These are phyloP conservation scores for Drosophila nasuta DNA, from an alignment of 1,140 invertebrate genomes.

Conservation along the genomic window DNA sequence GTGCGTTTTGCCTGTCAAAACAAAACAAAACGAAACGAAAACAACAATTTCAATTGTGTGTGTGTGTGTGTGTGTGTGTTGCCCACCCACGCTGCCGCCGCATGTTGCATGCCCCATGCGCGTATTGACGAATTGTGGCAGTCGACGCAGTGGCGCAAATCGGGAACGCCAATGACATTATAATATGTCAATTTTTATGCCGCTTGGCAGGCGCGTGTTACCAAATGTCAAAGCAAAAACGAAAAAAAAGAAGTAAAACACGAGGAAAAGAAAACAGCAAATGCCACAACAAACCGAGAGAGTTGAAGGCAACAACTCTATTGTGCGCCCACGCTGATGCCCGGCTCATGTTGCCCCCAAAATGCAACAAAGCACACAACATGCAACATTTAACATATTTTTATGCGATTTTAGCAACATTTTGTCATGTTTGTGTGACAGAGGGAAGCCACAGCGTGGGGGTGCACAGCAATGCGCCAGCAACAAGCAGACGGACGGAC, in stretches of 20 bases:
- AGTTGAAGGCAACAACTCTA: constrained; percentile 70
- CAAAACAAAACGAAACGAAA: constrained; percentile 54
- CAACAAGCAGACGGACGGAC: not conserved
- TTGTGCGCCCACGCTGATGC: constrained; percentile 70
- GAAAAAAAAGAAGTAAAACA: constrained; percentile 31
- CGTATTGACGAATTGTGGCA: constrained; percentile 64
- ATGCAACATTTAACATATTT: constrained; percentile 56
- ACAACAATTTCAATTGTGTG: constrained; percentile 22
- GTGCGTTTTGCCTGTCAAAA: constrained; percentile 53
- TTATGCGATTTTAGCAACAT: constrained; percentile 53
- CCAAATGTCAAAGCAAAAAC: constrained; percentile 77
- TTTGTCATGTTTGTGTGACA: constrained; percentile 43
- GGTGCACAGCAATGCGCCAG: not conserved
- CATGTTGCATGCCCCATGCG: constrained; percentile 33
- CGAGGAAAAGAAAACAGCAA: constrained; percentile 32
- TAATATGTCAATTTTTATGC: constrained; percentile 84
- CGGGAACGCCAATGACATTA: constrained; percentile 81
- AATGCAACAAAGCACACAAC: constrained; percentile 32
- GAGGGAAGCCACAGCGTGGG: not conserved
- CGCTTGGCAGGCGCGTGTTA: constrained; percentile 81
- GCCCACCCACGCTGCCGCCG: constrained; percentile 66
- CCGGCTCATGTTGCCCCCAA: constrained; percentile 30
- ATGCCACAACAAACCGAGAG: constrained; percentile 1
- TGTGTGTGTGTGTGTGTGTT: no score
- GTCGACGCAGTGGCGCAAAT: constrained; percentile 80